Percentiles rank a stretch among this genome's conserved stretches.
These are phyloP conservation scores for Xenopus tropicalis DNA, from an alignment of 2,113 vertebrate genomes.

Conservation along the genomic window UCB_Xtro_10.0 CM004448.2:14039501-14040000, in stretches of 20 bases:
- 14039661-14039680: constrained; percentile 3
- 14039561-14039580: background rate
- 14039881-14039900: too few relatives aligned
- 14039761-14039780: background rate
- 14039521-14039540: background rate
- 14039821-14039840: too few relatives aligned
- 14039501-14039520: too few relatives aligned
- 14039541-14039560: background rate
- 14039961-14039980: too few relatives aligned
- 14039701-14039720: background rate
- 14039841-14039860: too few relatives aligned
- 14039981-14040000: too few relatives aligned
- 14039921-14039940: too few relatives aligned
- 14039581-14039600: background rate
- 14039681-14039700: background rate
- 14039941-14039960: too few relatives aligned
- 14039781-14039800: background rate
- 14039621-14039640: background rate
- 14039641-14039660: constrained; percentile 1
- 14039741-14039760: background rate
- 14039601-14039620: background rate
- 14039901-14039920: too few relatives aligned
- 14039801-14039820: too few relatives aligned
- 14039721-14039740: background rate
- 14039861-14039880: too few relatives aligned